A percentile compares a stretch with the other conserved stretches of the same genome.
phyloP scores from a whole-genome alignment of 1,140 invertebrate genomes.

The Agrilus planipennis region DNA sequence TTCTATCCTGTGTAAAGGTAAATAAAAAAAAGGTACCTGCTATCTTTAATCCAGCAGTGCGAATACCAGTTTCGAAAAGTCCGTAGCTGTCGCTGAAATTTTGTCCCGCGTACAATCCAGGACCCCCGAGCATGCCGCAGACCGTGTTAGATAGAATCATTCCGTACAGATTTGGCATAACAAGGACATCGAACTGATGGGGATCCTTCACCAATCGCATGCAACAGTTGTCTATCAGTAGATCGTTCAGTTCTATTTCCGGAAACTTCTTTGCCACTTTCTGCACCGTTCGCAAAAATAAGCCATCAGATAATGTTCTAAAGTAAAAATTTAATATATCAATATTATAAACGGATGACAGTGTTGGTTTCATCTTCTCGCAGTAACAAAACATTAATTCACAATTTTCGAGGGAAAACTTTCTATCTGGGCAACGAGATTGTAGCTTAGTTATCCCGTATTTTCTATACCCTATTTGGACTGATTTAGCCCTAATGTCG shows the following conservation, averaged over 20 bases:
- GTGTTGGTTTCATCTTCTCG: too few relatives aligned
- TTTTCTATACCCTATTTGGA: too few relatives aligned
- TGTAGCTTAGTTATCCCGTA: too few relatives aligned
- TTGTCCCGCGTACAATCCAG: not conserved
- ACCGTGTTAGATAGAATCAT: constrained; percentile 95
- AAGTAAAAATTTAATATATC: not conserved
- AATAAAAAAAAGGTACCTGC: constrained; percentile 2
- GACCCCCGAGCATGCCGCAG: constrained; percentile 77
- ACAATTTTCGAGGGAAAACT: too few relatives aligned
- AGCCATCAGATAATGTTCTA: constrained; percentile 83
- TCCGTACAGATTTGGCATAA: constrained; percentile 95
- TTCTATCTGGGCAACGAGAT: too few relatives aligned
- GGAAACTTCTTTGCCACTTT: constrained; percentile 80
- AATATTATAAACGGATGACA: not conserved
- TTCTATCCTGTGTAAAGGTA: not conserved
- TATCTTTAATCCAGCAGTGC: constrained; percentile 1
- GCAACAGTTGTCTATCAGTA: constrained; percentile 98
- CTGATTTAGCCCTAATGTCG: too few relatives aligned
- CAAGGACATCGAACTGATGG: constrained; percentile 77
- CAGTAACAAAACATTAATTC: too few relatives aligned
- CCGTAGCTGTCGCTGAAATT: constrained; percentile 5
- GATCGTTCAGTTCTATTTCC: constrained; percentile 86
- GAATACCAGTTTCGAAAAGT: constrained; percentile 4
- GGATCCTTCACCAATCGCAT: constrained; percentile 91
- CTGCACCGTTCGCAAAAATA: constrained; percentile 82